A percentile compares a stretch with the other conserved stretches of the same genome.
These are phyloP conservation scores for Monopterus albus DNA, from an alignment of 2,113 vertebrate species.

Conservation along the genomic window DNA sequence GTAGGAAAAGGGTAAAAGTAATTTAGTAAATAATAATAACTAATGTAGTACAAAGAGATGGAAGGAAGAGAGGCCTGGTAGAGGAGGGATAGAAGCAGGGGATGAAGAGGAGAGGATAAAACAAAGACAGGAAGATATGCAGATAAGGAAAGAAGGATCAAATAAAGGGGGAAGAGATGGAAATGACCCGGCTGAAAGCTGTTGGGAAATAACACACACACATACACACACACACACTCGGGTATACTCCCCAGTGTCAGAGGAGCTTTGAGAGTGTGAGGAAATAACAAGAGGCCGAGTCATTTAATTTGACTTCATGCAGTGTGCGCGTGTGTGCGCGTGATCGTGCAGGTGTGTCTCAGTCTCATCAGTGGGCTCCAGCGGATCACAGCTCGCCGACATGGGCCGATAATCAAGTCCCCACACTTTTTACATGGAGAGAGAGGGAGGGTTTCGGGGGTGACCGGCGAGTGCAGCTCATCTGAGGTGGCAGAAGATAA, in stretches of 20 bases:
- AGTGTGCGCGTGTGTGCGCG: slow-evolving; percentile 13
- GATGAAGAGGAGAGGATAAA: not conserved
- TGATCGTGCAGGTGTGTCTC: slow-evolving; percentile 28
- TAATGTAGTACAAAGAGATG: too few species aligned
- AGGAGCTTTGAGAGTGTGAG: slow-evolving; percentile 54
- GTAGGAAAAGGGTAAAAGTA: too few species aligned
- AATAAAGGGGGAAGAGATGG: not conserved
- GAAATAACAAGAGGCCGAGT: slow-evolving; percentile 63
- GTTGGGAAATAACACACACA: slow-evolving; percentile 23
- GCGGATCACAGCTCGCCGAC: slow-evolving; percentile 42
- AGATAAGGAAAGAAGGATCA: not conserved
- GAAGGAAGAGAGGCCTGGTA: not conserved
- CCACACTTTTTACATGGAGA: slow-evolving; percentile 47
- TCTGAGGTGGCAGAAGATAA: slow-evolving; percentile 69
- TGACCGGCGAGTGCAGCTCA: slow-evolving; percentile 15
- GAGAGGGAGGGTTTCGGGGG: not conserved
- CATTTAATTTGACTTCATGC: slow-evolving; percentile 58
- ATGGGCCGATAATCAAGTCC: slow-evolving; percentile 62
- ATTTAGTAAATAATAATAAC: too few species aligned
- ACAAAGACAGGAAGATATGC: not conserved
- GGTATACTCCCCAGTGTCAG: slow-evolving; percentile 30
- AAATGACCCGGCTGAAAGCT: slow-evolving; percentile 29
- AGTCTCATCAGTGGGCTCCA: slow-evolving; percentile 21
- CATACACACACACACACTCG: slow-evolving; percentile 23
- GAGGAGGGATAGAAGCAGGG: not conserved